Base-by-base conservation (phyloP, 2,113 vertebrate genomes). In the Callipepla squamata region DNA sequence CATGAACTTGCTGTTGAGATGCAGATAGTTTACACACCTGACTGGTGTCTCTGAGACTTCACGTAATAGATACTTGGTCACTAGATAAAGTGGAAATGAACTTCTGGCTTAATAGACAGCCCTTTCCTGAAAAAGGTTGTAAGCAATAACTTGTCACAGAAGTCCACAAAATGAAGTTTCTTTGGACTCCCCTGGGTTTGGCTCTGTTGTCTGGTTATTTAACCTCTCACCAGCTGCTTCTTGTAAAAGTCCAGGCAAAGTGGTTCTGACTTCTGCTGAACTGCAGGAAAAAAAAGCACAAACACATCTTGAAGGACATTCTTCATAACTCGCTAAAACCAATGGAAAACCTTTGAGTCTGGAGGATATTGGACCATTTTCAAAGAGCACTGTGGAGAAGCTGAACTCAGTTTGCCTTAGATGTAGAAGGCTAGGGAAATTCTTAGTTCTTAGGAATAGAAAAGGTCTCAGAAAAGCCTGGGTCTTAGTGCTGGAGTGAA, bases 241-340 rank as follows among this genome's bases (percentile, higher is more conserved):
- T 85, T 87, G 82, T 94, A 95, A 96, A 96, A 93, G 38, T 76
- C 7, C 57, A 79, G 68, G 94, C 55, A 80, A 92, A 92, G 63
- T 85, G 61, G 30, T 84, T 93, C 82, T 94, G 93, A 85, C 76
- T 83, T 87, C 61, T 95, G 72, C 34, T 51, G 68, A 79, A 23
- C 23, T 62, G 30, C 5, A 32, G 38, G 13, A 6, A 2, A 1
- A 13, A 44, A 3, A 48, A 36, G 7, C 81, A 91, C 70, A 51
- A 23, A 74, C 91, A 61, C 7, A 3, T n/a, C 72, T 83, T 81
- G 70, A 78, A 92, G 47, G 28, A n/a, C 47, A 14, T 58, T 47
- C 78, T 76, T 65, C 85, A 88, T 80, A 94, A 36, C 30, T 59
- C 22, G 18, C 67, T 72, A 82, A 96, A 94, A 74, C 25, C 82